Evolutionary conservation across 2,113 vertebrate genomes (phyloP).

Genomic region (Limnothrissa miodon): DNA sequence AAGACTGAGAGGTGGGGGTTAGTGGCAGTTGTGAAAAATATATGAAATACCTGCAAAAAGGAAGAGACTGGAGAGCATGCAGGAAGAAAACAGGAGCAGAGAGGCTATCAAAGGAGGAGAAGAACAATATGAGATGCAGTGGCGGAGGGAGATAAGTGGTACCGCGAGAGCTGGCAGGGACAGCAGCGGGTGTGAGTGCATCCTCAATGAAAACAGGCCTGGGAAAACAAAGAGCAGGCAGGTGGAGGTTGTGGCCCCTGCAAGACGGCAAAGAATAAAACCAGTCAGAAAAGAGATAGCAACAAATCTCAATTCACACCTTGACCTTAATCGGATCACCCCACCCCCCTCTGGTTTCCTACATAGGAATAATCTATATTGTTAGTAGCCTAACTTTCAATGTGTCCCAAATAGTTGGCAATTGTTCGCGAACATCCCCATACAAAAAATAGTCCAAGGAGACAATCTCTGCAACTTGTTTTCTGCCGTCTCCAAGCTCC

Average conservation of each 20-base stretch:
- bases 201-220: constrained; percentile 88
- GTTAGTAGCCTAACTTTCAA: too few relatives aligned
- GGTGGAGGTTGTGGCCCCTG: constrained; percentile 85
- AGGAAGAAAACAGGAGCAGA: neutral
- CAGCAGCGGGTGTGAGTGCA: constrained; percentile 61
- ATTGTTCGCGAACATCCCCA: too few relatives aligned
- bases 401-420: too few relatives aligned
- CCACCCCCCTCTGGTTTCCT: too few relatives aligned
- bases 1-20: neutral
- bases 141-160: constrained; percentile 41
- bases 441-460: too few relatives aligned
- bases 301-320: neutral
- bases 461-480: too few relatives aligned
- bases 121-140: neutral
- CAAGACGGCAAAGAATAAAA: neutral
- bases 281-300: neutral
- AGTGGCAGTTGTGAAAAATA: neutral
- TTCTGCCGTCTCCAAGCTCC: too few relatives aligned
- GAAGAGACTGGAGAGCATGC: neutral
- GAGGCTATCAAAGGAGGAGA: neutral
- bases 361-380: too few relatives aligned
- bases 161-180: constrained; percentile 83
- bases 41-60: neutral
- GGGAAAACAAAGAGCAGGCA: constrained; percentile 87
- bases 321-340: neutral